Base-by-base conservation (phyloP, 2,797 vertebrate genomes). In the Natrix natrix region DNA sequence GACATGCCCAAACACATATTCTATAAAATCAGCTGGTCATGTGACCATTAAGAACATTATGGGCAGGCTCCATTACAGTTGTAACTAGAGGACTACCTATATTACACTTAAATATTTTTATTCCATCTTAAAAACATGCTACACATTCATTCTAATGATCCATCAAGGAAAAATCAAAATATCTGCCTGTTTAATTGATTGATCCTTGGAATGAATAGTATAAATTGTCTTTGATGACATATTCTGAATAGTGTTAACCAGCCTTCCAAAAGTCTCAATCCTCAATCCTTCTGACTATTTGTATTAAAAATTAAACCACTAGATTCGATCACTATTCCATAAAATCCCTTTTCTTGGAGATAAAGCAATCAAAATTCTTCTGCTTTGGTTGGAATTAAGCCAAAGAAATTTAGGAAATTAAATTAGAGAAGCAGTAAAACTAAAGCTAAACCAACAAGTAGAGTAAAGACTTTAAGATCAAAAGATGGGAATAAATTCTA, bases 351-450 rank as follows among this genome's bases (percentile, higher is more conserved):
- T 37, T 91, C 26, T 63, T 32, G 0, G 59, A 43, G 32, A 37
- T 63, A 91, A 83, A 0, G 0, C 86, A 94, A 11, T 60, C 57
- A 24, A 0, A 0, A 52, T 11, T 91, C 32, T 43, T 88, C 32
- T n/a, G 16, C 11, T 4, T 22, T 90, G 90, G 10, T 92, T 17
- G 59, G 32, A 90, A 87, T 57, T n/a, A 37, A 32, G 24, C 16
- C 90, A 89, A 92, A n/a, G 66, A 74, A 37, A 74, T 74, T 74
- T 37, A 20, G 66, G 7, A 74, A 74, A 37, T 74, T 74, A 74
- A 74, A 74, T 74, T 37, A 74, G 66, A 74, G 16, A 37, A 37
- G 16, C 16, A 8, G 66, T 74, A 74, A 74, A 74, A 37, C 66
- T 74, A 37, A 74, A 74, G 66, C 66, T 37, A 74, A 37, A 13